Percentiles rank a stretch among this genome's conserved stretches.
Conservation (phyloP, 2,797 vertebrate species). For the Toxotes lorentzi region DNA sequence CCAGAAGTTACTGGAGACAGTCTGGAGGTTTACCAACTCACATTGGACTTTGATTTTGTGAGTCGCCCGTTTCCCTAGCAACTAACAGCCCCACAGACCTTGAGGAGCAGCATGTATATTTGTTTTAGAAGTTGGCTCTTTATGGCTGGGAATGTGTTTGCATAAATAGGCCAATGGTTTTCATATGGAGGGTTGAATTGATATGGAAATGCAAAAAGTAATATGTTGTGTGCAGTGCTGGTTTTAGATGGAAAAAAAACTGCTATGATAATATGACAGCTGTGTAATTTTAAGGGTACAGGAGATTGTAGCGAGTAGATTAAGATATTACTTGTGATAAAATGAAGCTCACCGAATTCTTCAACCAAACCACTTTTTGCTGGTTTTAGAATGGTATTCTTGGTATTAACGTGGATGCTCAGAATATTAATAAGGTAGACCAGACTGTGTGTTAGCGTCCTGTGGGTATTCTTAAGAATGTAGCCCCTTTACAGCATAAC, state of each 20-base stretch:
- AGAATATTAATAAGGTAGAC: background rate
- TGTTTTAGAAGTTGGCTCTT: conserved; percentile 64
- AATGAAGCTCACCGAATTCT: background rate
- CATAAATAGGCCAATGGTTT: conserved; percentile 47
- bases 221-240: background rate
- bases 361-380: background rate
- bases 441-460: background rate
- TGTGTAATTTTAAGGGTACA: too few relatives aligned
- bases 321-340: background rate
- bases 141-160: conserved; percentile 43
- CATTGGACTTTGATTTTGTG: conserved; percentile 74
- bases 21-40: conserved; percentile 49
- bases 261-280: background rate
- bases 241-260: background rate
- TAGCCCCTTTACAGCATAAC: background rate
- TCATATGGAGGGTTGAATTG: conserved; percentile 43
- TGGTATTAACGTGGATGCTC: background rate
- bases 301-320: background rate
- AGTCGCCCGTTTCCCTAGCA: conserved; percentile 69
- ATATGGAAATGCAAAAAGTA: conserved; percentile 16
- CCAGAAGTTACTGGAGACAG: conserved; percentile 30
- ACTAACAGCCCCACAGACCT: conserved; percentile 64
- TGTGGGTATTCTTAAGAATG: background rate
- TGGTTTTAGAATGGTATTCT: background rate
- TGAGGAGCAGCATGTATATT: conserved; percentile 60